These are phyloP conservation scores for Pteromalus puparum DNA, from an alignment of 1,140 invertebrate genomes.

Conservation along the genomic window DNA sequence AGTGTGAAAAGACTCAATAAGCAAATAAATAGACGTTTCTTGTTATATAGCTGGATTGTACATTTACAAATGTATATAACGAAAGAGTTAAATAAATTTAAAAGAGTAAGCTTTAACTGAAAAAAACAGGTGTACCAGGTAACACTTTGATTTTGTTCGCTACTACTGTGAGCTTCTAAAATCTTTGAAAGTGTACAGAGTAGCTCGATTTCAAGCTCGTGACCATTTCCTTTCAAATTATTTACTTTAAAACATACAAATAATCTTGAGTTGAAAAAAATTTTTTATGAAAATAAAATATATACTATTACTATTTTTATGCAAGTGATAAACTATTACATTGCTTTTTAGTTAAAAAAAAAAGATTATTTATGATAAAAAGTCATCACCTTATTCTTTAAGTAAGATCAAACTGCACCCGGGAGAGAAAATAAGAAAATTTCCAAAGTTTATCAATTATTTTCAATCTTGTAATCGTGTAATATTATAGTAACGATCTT, in stretches of 20 bases:
- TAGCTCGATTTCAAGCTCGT: constrained; percentile 12
- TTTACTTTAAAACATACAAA: background rate
- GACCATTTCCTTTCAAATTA: background rate
- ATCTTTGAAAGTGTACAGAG: constrained; percentile 40
- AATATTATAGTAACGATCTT: background rate
- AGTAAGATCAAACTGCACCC: background rate
- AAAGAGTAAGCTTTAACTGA: background rate
- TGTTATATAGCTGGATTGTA: background rate
- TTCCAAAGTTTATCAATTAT: background rate
- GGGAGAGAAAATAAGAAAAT: background rate
- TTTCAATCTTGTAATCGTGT: background rate
- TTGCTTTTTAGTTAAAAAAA: too few species aligned
- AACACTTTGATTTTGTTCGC: background rate
- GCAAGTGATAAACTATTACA: too few species aligned
- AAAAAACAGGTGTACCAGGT: background rate
- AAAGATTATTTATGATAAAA: too few species aligned
- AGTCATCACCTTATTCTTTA: background rate
- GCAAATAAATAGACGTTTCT: background rate
- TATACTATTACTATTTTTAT: background rate
- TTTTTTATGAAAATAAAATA: too few species aligned
- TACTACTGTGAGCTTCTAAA: background rate
- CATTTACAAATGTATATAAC: constrained; percentile 9
- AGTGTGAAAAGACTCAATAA: background rate
- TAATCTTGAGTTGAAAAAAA: too few species aligned
- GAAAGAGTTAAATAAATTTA: background rate